These are phyloP conservation scores for Drosophila seguyi DNA, from an alignment of 1,140 invertebrate species.

Conservation along the genomic window DNA sequence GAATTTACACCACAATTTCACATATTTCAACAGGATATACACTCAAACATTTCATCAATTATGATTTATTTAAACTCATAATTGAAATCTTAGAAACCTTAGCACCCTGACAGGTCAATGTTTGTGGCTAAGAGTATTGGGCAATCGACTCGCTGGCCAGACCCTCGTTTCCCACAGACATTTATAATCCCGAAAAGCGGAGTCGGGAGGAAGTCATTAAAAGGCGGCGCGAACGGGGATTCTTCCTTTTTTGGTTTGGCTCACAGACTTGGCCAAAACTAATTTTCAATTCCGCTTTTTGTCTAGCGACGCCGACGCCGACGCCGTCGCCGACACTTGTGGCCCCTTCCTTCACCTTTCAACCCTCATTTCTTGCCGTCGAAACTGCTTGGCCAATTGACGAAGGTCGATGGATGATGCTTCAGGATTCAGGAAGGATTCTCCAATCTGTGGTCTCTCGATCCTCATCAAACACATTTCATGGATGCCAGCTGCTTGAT, in stretches of 20 bases:
- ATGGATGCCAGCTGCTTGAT: constrained; percentile 54
- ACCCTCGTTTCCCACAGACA: constrained; percentile 28
- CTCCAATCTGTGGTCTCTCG: constrained; percentile 36
- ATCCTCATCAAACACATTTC: constrained; percentile 79
- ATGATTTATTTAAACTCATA: neutral
- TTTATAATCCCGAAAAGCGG: constrained; percentile 29
- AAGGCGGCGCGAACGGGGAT: constrained; percentile 29
- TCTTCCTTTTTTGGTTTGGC: constrained; percentile 25
- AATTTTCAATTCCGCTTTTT: constrained; percentile 69
- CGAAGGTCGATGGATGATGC: constrained; percentile 53
- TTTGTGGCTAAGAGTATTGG: constrained; percentile 20
- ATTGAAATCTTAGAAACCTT: neutral
- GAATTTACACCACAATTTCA: neutral
- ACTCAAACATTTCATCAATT: neutral
- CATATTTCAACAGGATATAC: neutral
- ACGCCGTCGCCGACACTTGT: constrained; percentile 56
- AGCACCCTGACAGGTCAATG: neutral
- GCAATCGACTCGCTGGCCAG: constrained; percentile 1
- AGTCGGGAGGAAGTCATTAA: constrained; percentile 69
- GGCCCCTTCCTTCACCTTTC: constrained; percentile 9
- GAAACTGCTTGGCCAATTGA: constrained; percentile 58
- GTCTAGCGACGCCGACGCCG: constrained; percentile 57
- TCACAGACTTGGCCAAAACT: constrained; percentile 40
- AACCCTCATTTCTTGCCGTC: constrained; percentile 7
- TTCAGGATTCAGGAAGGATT: constrained; percentile 24